phyloP scores from a whole-genome alignment of 1,140 invertebrate species.

The Drosophila bifasciata region DNA sequence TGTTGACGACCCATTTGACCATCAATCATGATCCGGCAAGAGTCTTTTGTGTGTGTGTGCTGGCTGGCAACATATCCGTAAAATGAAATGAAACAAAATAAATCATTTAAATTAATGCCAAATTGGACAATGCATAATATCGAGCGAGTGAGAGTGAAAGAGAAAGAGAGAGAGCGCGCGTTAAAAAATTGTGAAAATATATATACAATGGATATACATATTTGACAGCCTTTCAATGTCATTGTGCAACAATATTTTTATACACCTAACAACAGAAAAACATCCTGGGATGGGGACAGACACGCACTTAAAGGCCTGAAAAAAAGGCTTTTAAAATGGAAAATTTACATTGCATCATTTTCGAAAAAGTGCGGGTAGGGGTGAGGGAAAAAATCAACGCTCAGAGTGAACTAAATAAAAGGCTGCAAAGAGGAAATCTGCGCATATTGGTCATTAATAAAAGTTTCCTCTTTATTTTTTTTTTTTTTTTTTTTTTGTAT shows the following conservation, averaged over 20 bases:
- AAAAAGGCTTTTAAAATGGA: conserved; percentile 59
- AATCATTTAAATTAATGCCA: conserved; percentile 64
- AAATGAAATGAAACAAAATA: conserved; percentile 41
- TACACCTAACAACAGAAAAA: conserved; percentile 21
- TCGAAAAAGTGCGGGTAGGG: too few species aligned
- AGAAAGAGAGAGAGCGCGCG: conserved; percentile 8
- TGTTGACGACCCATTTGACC: conserved; percentile 40
- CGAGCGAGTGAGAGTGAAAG: conserved; percentile 17
- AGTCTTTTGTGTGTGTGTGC: conserved; percentile 54
- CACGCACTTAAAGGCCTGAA: conserved; percentile 43
- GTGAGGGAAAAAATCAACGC: conserved; percentile 15
- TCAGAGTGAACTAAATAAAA: conserved; percentile 53
- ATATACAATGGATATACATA: conserved; percentile 31
- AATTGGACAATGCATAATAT: conserved; percentile 63
- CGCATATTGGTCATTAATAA: conserved; percentile 80
- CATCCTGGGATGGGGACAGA: not conserved
- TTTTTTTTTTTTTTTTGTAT: too few species aligned
- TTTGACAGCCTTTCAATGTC: conserved; percentile 55
- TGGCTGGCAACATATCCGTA: conserved; percentile 5
- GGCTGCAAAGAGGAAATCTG: conserved; percentile 74
- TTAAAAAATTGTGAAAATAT: conserved; percentile 27
- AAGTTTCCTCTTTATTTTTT: conserved; percentile 53
- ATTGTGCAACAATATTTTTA: conserved; percentile 35
- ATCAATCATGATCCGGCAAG: conserved; percentile 61
- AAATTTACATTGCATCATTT: conserved; percentile 56